A percentile compares a stretch with the other conserved stretches of the same genome.
phyloP scores from a whole-genome alignment of 2,113 vertebrate species.

The Tragelaphus strepsiceros region DNA sequence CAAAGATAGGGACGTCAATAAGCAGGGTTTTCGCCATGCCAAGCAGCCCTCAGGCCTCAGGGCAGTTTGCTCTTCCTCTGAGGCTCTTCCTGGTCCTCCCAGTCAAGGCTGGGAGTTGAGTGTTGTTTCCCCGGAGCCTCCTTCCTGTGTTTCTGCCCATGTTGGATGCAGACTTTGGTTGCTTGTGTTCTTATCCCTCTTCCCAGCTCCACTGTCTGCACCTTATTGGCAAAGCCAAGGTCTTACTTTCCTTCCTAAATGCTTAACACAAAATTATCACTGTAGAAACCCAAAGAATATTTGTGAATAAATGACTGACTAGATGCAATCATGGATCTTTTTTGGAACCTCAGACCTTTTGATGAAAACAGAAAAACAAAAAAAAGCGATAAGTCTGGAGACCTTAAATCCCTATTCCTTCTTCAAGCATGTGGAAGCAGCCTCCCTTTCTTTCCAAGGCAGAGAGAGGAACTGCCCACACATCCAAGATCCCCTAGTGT shows the following conservation, averaged over 20 bases:
- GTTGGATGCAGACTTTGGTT: rapidly evolving
- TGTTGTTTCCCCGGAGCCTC: rapidly evolving
- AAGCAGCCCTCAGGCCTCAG: not conserved
- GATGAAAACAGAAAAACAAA: not conserved
- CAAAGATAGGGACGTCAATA: not conserved
- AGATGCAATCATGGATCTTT: not conserved
- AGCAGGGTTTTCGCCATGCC: rapidly evolving
- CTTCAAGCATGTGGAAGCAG: not conserved
- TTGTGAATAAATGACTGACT: not conserved
- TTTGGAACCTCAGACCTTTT: not conserved
- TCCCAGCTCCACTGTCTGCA: not conserved
- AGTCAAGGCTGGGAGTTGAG: rapidly evolving
- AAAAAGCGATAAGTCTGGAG: not conserved
- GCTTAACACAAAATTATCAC: not conserved
- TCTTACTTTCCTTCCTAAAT: not conserved
- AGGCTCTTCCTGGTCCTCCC: too few species aligned
- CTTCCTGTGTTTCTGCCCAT: rapidly evolving
- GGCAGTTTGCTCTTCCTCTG: rapidly evolving
- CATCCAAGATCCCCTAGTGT: rapidly evolving
- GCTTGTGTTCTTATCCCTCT: not conserved
- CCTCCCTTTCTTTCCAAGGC: not conserved
- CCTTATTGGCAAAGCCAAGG: not conserved
- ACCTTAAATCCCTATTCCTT: not conserved
- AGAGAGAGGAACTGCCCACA: too few species aligned
- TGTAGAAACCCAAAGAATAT: not conserved